A percentile compares a stretch with the other conserved stretches of the same genome.
Conservation (phyloP, 2,888 invertebrate species). For the Julus scanicus region DNA sequence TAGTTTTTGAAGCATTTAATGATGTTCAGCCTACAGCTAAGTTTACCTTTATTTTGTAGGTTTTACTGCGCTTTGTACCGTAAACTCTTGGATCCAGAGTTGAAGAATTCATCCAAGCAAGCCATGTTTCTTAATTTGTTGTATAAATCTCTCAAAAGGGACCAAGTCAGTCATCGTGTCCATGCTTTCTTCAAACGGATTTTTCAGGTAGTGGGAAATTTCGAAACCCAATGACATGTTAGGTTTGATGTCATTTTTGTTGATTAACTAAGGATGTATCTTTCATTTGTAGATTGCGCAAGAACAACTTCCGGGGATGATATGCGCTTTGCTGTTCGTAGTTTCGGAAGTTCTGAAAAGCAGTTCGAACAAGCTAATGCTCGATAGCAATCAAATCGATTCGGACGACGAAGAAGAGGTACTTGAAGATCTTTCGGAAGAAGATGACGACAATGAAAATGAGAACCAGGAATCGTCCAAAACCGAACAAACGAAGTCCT, state of each 20-base stretch:
- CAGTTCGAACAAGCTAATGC: neutral
- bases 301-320: constrained; percentile 79
- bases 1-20: too few species aligned
- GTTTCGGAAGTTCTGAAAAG: constrained; percentile 75
- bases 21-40: too few species aligned
- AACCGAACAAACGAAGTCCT: constrained; percentile 23
- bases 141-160: constrained; percentile 84
- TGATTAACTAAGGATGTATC: too few species aligned
- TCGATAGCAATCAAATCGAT: constrained; percentile 57
- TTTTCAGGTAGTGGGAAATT: constrained; percentile 71
- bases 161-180: constrained; percentile 77
- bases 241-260: neutral
- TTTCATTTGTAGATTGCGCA: constrained; percentile 68
- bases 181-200: constrained; percentile 88
- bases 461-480: constrained; percentile 51
- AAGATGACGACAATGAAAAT: constrained; percentile 57
- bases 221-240: neutral
- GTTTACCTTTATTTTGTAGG: constrained; percentile 66
- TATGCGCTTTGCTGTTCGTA: constrained; percentile 84
- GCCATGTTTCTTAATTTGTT: constrained; percentile 87
- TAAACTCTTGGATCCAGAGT: constrained; percentile 81
- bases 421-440: constrained; percentile 60
- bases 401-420: constrained; percentile 61
- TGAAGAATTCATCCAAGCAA: constrained; percentile 72
- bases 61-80: constrained; percentile 90